A percentile compares a stretch with the other conserved stretches of the same genome.
Evolutionary conservation across 1,140 invertebrate genomes (phyloP).

Genomic region (Procambarus virginalis): DNA sequence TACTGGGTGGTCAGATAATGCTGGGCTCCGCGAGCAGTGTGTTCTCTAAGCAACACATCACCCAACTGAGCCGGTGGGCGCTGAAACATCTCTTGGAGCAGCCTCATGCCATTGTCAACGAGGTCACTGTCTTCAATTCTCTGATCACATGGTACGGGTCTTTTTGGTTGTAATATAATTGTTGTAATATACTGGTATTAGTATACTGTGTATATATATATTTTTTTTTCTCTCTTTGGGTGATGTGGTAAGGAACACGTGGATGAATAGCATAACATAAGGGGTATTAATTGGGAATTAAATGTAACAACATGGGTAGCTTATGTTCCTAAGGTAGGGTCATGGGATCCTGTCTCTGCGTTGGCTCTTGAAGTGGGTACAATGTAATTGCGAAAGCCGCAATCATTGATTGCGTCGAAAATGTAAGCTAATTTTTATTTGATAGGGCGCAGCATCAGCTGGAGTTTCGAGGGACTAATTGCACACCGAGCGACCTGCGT

Average conservation of each 20-base stretch:
- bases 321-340: too few species aligned
- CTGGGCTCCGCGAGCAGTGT: background rate
- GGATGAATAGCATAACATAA: too few species aligned
- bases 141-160: slow-evolving; percentile 8
- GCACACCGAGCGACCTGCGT: background rate
- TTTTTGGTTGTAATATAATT: background rate
- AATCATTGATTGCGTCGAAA: too few species aligned
- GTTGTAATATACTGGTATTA: too few species aligned
- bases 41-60: background rate
- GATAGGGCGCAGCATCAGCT: background rate
- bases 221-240: too few species aligned
- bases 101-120: background rate
- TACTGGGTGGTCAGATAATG: background rate
- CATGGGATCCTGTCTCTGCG: too few species aligned
- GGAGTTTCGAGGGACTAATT: background rate
- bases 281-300: too few species aligned
- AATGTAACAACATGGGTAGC: too few species aligned
- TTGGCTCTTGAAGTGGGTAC: too few species aligned
- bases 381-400: too few species aligned
- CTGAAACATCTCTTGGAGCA: slow-evolving; percentile 10
- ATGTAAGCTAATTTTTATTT: background rate
- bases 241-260: too few species aligned
- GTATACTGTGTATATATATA: too few species aligned
- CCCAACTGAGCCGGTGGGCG: background rate
- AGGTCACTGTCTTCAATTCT: background rate